Evolutionary conservation across 2,113 vertebrate genomes (phyloP).

Genomic region (Xenotilapia caudafasciata): DNA sequence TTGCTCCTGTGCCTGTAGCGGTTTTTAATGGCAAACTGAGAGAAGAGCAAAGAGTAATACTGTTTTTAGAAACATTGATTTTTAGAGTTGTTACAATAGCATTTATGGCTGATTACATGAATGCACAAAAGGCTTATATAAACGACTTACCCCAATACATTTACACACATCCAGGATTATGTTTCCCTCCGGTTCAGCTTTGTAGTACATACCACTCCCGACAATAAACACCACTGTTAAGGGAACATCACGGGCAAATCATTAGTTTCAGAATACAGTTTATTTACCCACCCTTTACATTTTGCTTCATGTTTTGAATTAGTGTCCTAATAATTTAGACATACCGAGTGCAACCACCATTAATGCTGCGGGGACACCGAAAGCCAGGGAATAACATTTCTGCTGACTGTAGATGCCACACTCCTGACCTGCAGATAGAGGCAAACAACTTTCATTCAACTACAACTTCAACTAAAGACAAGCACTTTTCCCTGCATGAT

Average conservation of each 20-base stretch:
- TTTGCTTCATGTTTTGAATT: neutral
- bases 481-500: neutral
- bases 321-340: neutral
- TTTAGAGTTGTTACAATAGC: neutral
- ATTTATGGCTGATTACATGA: neutral
- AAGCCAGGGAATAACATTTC: constrained; percentile 88
- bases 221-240: constrained; percentile 85
- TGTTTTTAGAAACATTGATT: neutral
- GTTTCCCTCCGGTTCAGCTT: constrained; percentile 85
- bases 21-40: constrained; percentile 89
- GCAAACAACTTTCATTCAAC: neutral
- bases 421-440: constrained; percentile 71
- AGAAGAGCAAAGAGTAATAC: neutral
- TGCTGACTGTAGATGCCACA: constrained; percentile 82
- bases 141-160: constrained; percentile 84
- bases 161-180: constrained; percentile 81
- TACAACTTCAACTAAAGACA: neutral
- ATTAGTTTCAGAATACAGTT: neutral
- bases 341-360: constrained; percentile 85
- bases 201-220: constrained; percentile 89
- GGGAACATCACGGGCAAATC: neutral
- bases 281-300: neutral
- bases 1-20: constrained; percentile 81
- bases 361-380: constrained; percentile 87
- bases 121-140: neutral